Percentiles rank a stretch among this genome's conserved stretches.
Evolutionary conservation across 2,888 invertebrate genomes (phyloP).

Genomic region (Ochropleura leucogaster): DNA sequence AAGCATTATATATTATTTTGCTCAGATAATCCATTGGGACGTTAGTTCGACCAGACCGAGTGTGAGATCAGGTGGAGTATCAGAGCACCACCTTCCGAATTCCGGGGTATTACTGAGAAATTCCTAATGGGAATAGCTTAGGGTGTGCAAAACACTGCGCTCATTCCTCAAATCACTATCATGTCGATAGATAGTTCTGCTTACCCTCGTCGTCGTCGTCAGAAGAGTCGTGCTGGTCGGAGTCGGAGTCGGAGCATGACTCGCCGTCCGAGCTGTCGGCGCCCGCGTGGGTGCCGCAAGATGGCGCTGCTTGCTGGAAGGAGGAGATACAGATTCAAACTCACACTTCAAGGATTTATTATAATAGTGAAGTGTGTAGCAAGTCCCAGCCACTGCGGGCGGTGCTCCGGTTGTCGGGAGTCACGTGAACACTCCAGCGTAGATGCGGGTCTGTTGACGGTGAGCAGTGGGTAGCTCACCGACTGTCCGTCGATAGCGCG

Average conservation of each 20-base stretch:
- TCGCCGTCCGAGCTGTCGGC: slow-evolving; percentile 87
- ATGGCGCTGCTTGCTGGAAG: slow-evolving; percentile 65
- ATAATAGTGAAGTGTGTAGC: too few species aligned
- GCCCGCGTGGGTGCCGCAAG: slow-evolving; percentile 70
- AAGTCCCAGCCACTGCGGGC: too few species aligned
- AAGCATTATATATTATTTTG: not conserved
- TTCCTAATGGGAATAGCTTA: not conserved
- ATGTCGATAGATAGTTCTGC: not conserved
- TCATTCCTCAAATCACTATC: not conserved
- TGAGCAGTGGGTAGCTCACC: too few species aligned
- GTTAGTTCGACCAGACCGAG: not conserved
- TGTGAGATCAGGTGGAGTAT: not conserved
- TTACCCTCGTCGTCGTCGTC: slow-evolving; percentile 90
- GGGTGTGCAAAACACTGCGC: not conserved
- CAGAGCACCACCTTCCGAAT: not conserved
- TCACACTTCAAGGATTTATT: not conserved
- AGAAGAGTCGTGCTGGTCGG: slow-evolving; percentile 89
- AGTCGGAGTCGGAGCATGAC: slow-evolving; percentile 88
- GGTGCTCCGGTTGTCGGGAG: too few species aligned
- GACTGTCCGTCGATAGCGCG: too few species aligned
- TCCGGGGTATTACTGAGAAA: not conserved
- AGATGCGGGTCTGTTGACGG: too few species aligned
- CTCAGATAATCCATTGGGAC: not conserved
- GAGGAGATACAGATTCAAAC: not conserved
- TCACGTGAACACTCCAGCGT: too few species aligned